A percentile compares a stretch with the other conserved stretches of the same genome.
phyloP scores from a whole-genome alignment of 2,797 vertebrate genomes.

The Xenops minutus region DNA sequence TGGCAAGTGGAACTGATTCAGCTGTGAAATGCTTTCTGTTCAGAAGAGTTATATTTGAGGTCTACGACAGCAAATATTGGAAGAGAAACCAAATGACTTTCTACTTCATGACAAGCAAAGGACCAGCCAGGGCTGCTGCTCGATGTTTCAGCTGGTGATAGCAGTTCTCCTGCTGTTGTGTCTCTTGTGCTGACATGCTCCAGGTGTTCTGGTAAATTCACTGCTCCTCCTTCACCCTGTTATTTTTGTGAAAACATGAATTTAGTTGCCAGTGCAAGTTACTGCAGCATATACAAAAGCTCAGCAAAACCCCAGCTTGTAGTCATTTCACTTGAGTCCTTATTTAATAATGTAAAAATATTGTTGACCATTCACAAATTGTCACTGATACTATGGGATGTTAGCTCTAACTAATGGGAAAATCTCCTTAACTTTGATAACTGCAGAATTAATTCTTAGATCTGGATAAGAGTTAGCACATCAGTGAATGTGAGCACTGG shows the following conservation, averaged over 20 bases:
- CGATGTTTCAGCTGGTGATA: neutral
- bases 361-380: neutral
- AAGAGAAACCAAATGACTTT: neutral
- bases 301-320: neutral
- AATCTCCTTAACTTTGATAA: neutral
- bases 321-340: neutral
- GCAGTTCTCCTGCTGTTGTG: neutral
- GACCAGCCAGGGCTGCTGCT: neutral
- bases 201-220: neutral
- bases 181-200: neutral
- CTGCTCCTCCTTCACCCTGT: neutral
- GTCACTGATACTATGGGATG: neutral
- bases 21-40: neutral
- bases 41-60: neutral
- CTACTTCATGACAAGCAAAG: neutral
- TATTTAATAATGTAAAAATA: neutral
- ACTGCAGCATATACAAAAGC: neutral
- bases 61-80: neutral
- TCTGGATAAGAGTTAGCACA: neutral
- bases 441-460: neutral
- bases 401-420: neutral
- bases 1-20: neutral
- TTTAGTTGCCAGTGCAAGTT: neutral
- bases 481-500: neutral
- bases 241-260: neutral